These are phyloP conservation scores for Atractosteus spatula DNA, from an alignment of 2,113 vertebrate species.

Conservation along the genomic window DNA sequence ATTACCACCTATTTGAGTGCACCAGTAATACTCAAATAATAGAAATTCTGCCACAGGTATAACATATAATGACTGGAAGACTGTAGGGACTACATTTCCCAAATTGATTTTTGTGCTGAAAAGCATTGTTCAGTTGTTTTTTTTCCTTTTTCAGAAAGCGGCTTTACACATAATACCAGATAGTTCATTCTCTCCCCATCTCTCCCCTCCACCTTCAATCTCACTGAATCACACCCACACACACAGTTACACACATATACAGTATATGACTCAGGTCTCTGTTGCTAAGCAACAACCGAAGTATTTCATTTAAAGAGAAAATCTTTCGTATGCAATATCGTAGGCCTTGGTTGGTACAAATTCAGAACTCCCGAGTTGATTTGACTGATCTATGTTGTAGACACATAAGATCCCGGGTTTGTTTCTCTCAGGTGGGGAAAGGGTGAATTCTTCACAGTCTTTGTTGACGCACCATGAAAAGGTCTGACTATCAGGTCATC, in stretches of 20 bases:
- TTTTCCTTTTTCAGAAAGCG: too few species aligned
- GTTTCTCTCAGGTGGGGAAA: too few species aligned
- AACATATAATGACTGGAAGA: too few species aligned
- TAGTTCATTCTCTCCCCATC: slow-evolving; percentile 25
- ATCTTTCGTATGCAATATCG: slow-evolving; percentile 55
- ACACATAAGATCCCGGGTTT: neutral
- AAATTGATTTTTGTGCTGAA: too few species aligned
- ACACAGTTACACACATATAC: slow-evolving; percentile 65
- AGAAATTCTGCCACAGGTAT: too few species aligned
- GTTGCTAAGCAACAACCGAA: slow-evolving; percentile 68
- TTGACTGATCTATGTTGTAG: slow-evolving; percentile 47
- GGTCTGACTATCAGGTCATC: slow-evolving; percentile 20
- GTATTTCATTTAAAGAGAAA: slow-evolving; percentile 56
- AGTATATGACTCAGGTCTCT: slow-evolving; percentile 69
- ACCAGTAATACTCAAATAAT: too few species aligned
- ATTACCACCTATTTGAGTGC: too few species aligned
- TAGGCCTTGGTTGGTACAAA: slow-evolving; percentile 45
- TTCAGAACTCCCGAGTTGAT: slow-evolving; percentile 41
- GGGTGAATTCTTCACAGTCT: neutral
- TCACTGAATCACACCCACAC: slow-evolving; percentile 40
- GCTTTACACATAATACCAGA: too few species aligned
- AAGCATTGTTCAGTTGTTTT: too few species aligned
- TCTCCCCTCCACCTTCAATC: slow-evolving; percentile 49
- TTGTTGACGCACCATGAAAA: neutral
- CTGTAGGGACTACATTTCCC: too few species aligned